Base-by-base conservation (phyloP, 1,140 invertebrate species). In the Matsumurasca onukii region DNA sequence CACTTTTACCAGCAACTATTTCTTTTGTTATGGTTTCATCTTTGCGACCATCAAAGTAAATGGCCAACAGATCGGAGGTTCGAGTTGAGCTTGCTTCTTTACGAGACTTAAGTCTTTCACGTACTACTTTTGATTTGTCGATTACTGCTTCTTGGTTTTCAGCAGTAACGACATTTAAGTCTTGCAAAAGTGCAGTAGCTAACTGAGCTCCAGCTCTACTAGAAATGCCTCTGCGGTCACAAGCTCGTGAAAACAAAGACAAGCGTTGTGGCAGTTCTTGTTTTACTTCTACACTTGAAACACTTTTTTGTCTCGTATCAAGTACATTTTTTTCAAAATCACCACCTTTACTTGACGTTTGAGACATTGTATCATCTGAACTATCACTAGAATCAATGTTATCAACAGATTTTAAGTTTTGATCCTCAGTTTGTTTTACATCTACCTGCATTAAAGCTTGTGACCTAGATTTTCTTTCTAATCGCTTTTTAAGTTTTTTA, bases 121-220 rank as follows among this genome's bases (percentile, higher is more conserved):
- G 39, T 13, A 45, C 12, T 13, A 45, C 39, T n/a, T 45, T 45
- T n/a, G 12, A 45, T 45, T 45, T 45, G n/a, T n/a, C n/a, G n/a
- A 55, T 55, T 55, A 55, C 51, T 24, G 51, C 51, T 55, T 15
- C 51, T 24, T 55, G 51, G 24, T 55, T 55, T 55, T 55, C 51
- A n/a, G 51, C 51, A 15, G 51, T 55, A n/a, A 55, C 24, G 24
- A 55, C 51, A 55, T 55, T 55, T 55, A 55, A 55, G 24, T 55
- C 51, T 5, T 20, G 51, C 24, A 55, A 55, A 55, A 55, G 51
- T n/a, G 51, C 51, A 55, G 15, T 55, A n/a, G 51, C 51, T 55
- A 55, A 24, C 15, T 55, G 51, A 55, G 51, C 51, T 55, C 51
- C 51, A 13, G 51, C 51, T 55, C 51, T 55, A 55, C 51, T 55